phyloP scores from a whole-genome alignment of 2,797 vertebrate genomes.

The Rhadinocentrus ornatus region DNA sequence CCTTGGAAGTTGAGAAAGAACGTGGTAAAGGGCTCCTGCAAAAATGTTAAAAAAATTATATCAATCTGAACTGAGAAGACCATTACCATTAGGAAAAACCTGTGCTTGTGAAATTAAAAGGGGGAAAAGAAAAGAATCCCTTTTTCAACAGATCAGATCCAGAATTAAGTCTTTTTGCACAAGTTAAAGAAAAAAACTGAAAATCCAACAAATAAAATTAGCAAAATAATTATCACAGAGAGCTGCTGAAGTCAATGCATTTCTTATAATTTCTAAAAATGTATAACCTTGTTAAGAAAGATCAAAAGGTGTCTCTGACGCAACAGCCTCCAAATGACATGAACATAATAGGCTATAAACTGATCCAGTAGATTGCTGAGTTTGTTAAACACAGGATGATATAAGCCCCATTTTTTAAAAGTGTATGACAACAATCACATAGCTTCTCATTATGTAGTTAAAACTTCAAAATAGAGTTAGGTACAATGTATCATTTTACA shows the following conservation, averaged over 20 bases:
- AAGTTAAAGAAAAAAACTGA: conserved; percentile 17
- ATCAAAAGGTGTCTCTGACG: conserved; percentile 74
- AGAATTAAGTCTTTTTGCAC: conserved; percentile 15
- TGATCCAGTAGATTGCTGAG: conserved; percentile 61
- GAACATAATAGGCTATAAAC: conserved; percentile 63
- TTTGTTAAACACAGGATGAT: conserved; percentile 55
- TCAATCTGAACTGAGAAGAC: conserved; percentile 4
- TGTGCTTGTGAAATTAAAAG: no score
- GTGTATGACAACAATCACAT: conserved; percentile 16
- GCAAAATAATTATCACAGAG: conserved; percentile 49
- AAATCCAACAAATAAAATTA: conserved; percentile 30
- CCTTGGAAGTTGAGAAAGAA: conserved; percentile 98
- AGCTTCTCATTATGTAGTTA: neutral
- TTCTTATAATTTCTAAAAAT: conserved; percentile 77
- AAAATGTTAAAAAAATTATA: neutral
- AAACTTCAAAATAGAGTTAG: conserved; percentile 26
- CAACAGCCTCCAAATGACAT: conserved; percentile 68
- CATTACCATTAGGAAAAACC: no score
- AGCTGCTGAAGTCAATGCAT: conserved; percentile 60
- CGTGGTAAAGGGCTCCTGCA: conserved; percentile 96
- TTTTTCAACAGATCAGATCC: conserved; percentile 18
- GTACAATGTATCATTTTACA: conserved; percentile 11
- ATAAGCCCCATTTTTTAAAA: conserved; percentile 27
- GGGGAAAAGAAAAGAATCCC: neutral
- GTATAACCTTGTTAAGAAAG: conserved; percentile 80